Conservation (phyloP, 2,797 vertebrate species). For the Sparus aurata region DNA sequence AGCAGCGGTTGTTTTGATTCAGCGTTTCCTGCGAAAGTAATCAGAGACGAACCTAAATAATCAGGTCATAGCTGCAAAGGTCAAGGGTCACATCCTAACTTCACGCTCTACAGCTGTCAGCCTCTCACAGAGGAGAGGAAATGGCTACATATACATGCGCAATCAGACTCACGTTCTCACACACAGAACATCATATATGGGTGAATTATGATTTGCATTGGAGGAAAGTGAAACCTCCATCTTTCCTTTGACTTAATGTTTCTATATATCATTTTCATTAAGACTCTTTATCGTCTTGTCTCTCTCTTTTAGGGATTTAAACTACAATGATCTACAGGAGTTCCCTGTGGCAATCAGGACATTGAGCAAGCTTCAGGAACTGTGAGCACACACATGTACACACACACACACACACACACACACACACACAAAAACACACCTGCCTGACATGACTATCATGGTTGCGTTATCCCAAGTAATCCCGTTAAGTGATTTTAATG, state of each 20-base stretch:
- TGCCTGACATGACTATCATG: conserved; percentile 81
- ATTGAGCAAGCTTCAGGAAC: conserved; percentile 94
- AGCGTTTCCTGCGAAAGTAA: conserved; percentile 72
- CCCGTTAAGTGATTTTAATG: conserved; percentile 86
- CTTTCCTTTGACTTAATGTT: neutral
- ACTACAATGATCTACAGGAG: conserved; percentile 94
- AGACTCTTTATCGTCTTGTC: conserved; percentile 36
- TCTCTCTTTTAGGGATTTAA: conserved; percentile 91
- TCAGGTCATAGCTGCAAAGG: conserved; percentile 60
- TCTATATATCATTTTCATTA: conserved; percentile 32
- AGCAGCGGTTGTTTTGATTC: conserved; percentile 67
- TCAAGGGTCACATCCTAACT: conserved; percentile 63
- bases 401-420: conserved; percentile 28
- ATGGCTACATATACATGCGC: conserved; percentile 23
- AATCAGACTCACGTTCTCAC: conserved; percentile 35
- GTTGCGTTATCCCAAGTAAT: conserved; percentile 83
- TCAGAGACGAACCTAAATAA: conserved; percentile 77
- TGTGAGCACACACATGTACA: conserved; percentile 86
- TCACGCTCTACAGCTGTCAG: conserved; percentile 72
- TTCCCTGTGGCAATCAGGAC: conserved; percentile 95
- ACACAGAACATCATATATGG: conserved; percentile 18
- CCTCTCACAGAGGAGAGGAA: conserved; percentile 48
- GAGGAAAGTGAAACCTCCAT: conserved; percentile 12
- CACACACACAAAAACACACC: conserved; percentile 73
- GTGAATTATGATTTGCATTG: conserved; percentile 26